Evolutionary conservation across 1,140 invertebrate genomes (phyloP).

Genomic region (Ctenoplectra terminalis): DNA sequence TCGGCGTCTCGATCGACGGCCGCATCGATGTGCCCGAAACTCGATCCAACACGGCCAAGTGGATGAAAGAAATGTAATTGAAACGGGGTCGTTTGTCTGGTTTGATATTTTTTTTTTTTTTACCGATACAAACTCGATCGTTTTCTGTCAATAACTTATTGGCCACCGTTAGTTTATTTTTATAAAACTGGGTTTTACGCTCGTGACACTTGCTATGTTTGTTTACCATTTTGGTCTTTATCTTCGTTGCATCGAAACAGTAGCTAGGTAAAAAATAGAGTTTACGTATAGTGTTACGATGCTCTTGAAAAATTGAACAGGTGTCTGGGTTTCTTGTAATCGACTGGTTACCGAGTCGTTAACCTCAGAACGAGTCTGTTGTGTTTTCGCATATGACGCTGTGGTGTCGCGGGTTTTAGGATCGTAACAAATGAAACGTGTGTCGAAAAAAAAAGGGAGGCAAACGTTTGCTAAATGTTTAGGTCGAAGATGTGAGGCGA

Average conservation of each 20-base stretch:
- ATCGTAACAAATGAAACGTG: too few species aligned
- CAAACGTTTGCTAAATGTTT: too few species aligned
- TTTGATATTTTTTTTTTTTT: slow-evolving; percentile 15
- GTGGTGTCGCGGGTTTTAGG: too few species aligned
- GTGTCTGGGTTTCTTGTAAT: too few species aligned
- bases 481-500: too few species aligned
- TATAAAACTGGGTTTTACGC: neutral
- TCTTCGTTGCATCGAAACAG: neutral
- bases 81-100: slow-evolving; percentile 44
- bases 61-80: slow-evolving; percentile 25
- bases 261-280: neutral
- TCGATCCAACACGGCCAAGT: slow-evolving; percentile 1
- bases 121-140: neutral
- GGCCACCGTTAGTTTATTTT: neutral
- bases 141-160: slow-evolving; percentile 15
- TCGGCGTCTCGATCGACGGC: slow-evolving; percentile 11
- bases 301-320: neutral
- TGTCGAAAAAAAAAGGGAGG: too few species aligned
- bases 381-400: too few species aligned
- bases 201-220: slow-evolving; percentile 38
- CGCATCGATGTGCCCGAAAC: slow-evolving; percentile 33
- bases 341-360: too few species aligned
- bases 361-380: too few species aligned
- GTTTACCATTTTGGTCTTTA: slow-evolving; percentile 2
- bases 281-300: neutral